Evolutionary conservation across 1,140 invertebrate genomes (phyloP).

Genomic region (Procambarus virginalis): DNA sequence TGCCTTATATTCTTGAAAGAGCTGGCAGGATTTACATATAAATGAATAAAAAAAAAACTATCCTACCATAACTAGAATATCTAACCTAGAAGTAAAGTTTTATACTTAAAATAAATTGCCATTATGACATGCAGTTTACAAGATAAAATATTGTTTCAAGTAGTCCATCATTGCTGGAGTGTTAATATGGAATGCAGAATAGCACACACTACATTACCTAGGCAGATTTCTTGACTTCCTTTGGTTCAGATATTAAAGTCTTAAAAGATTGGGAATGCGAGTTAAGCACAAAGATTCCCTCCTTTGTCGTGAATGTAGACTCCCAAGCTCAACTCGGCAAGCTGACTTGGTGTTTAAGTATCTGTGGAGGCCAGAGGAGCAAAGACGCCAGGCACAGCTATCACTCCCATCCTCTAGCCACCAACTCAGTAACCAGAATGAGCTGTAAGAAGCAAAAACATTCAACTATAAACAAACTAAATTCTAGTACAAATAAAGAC

Average conservation of each 20-base stretch:
- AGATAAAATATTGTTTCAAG: conserved; percentile 1
- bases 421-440: conserved; percentile 23
- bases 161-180: not conserved
- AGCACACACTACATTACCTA: not conserved
- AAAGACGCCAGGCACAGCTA: conserved; percentile 1
- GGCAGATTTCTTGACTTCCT: conserved; percentile 3
- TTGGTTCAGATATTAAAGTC: conserved; percentile 3
- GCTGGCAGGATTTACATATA: not conserved
- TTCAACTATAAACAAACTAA: not conserved
- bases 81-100: not conserved
- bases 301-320: not conserved
- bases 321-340: conserved; percentile 1
- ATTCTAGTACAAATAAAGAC: not conserved
- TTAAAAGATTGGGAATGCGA: not conserved
- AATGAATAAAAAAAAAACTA: not conserved
- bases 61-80: not conserved
- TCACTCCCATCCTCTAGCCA: conserved; percentile 21
- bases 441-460: not conserved
- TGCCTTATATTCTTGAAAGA: not conserved
- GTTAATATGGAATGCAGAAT: not conserved
- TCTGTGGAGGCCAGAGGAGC: conserved; percentile 22
- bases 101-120: not conserved
- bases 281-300: not conserved
- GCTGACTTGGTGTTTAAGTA: conserved; percentile 8
- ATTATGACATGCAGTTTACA: conserved; percentile 10